A percentile compares a stretch with the other conserved stretches of the same genome.
Evolutionary conservation across 2,888 invertebrate species (phyloP).

Genomic region (Neoitamus cyanurus): DNA sequence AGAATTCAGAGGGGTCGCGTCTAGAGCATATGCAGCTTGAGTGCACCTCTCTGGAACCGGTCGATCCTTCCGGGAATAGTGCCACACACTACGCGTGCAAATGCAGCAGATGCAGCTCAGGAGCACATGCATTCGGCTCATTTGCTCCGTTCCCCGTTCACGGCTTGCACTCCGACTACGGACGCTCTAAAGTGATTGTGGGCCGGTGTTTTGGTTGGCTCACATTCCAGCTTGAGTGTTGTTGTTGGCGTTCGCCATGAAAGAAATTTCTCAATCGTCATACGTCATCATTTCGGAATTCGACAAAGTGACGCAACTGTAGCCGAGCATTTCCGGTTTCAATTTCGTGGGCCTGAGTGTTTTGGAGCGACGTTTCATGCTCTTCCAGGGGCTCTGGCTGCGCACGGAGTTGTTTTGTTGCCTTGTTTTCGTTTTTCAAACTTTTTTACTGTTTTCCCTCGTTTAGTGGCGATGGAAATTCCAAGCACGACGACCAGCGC

Average conservation of each 20-base stretch:
- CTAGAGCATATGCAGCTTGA: not conserved
- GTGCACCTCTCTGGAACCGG: not conserved
- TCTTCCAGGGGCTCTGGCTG: not conserved
- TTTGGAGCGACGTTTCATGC: not conserved
- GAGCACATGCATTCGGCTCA: not conserved
- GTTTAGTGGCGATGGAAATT: constrained; percentile 1
- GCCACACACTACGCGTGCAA: not conserved
- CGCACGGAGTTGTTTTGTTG: not conserved
- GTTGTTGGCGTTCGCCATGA: constrained; percentile 5
- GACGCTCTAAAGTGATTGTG: not conserved
- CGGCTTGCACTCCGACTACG: not conserved
- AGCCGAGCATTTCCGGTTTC: constrained; percentile 38
- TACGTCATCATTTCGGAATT: constrained; percentile 42
- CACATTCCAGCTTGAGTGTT: not conserved
- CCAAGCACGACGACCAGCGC: not conserved
- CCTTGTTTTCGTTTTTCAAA: not conserved
- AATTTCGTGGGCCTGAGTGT: constrained; percentile 26
- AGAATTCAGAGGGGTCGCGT: not conserved
- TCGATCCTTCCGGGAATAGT: not conserved
- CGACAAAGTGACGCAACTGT: constrained; percentile 20
- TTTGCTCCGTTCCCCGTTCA: not conserved
- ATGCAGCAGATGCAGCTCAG: not conserved
- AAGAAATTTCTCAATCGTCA: constrained; percentile 12
- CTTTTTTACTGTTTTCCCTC: not conserved
- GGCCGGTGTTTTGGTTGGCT: constrained; percentile 6